Base-by-base conservation (phyloP, 2,797 vertebrate genomes). In the Margarornis squamiger region DNA sequence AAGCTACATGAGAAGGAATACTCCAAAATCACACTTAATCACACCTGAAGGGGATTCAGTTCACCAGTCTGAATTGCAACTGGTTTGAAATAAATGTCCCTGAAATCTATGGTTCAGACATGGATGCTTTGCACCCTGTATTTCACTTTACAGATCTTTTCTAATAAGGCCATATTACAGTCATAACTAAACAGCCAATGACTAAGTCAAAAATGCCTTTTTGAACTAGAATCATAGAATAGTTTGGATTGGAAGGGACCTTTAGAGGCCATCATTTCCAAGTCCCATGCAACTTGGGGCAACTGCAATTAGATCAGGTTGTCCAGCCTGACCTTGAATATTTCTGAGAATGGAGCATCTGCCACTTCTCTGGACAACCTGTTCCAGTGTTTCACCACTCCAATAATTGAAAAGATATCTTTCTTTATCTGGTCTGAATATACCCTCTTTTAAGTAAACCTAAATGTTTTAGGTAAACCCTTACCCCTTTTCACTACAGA, bases 251-350 rank as follows among this genome's bases (percentile, higher is more conserved):
- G 24, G 9, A 76, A 87, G 2, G 20, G 10, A 48, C 10, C 2
- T 45, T 51, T 65, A 51, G 59, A 70, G 5, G 20, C 3, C 12
- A 43, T 51, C 32, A 73, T 32, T 32, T 73, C 36, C 36, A 68
- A 34, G 3, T 3, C 0, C 3, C 2, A 18, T 38, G 15, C 12
- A 34, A 45, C 11, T 1, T 45, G 55, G 20, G 17, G 24, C 6
- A 8, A 41, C 18, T 70, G 49, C 7, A 41, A 38, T 7, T 14
- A 59, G 9, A 38, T 16, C 2, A 3, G 11, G 20, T 26, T 83
- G 0, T 49, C 12, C 24, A 74, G 14, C 5, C 23, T 43, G 12
- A 13, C 8, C 14, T 67, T 16, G 20, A 75, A 39, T 23, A 7
- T 45, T 79, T n/a, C 24, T 54, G 52, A 54, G 19, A 4, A 46